phyloP scores from a whole-genome alignment of 1,140 invertebrate species.

The Augochlora pura region DNA sequence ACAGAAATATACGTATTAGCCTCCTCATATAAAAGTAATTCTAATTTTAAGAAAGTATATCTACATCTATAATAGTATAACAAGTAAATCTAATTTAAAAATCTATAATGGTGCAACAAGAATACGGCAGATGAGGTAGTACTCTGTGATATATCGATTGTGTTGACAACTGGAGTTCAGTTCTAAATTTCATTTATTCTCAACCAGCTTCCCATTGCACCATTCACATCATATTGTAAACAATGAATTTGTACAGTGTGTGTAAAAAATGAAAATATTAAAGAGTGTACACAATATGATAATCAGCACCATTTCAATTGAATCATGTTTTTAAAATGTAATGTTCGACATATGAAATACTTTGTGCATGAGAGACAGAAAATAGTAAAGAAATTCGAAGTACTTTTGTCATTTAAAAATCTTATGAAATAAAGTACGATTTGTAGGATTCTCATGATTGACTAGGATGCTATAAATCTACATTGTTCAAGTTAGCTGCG shows the following conservation, averaged over 20 bases:
- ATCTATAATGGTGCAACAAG: conserved; percentile 8
- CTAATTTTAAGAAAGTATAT: background rate
- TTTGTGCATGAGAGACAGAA: background rate
- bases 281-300: background rate
- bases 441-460: background rate
- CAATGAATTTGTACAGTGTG: background rate
- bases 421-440: conserved; percentile 19
- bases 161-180: background rate
- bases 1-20: conserved; percentile 17
- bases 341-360: conserved; percentile 8
- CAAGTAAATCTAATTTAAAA: conserved; percentile 7
- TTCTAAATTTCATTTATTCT: background rate
- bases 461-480: conserved; percentile 81
- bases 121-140: conserved; percentile 14
- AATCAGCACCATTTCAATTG: conserved; percentile 20
- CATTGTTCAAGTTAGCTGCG: conserved; percentile 87
- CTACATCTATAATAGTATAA: background rate
- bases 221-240: background rate
- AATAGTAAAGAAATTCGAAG: background rate
- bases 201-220: background rate
- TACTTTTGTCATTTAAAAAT: conserved; percentile 5
- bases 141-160: background rate
- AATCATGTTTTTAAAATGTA: background rate
- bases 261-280: conserved; percentile 12
- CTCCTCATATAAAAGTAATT: background rate